Base-by-base conservation (phyloP, 2,888 invertebrate species). In the Campoplex nolae region DNA sequence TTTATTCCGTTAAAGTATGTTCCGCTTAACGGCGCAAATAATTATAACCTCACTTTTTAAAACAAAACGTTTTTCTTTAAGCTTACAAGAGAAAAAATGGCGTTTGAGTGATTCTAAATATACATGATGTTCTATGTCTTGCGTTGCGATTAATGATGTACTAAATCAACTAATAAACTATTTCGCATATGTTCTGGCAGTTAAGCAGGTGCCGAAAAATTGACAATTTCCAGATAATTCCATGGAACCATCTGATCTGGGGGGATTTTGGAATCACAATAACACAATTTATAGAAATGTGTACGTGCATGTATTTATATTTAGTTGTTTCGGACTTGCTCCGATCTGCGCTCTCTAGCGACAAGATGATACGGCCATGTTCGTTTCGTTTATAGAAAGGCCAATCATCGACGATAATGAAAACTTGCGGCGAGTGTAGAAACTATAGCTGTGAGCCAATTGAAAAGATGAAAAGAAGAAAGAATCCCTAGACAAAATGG, bases 21-120 rank as follows among this genome's bases (percentile, higher is more conserved):
- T 67, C 51, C n/a, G 35, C n/a, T 58, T 45, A 7, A 58, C 32
- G 3, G 54, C 56, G 9, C 56, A 18, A 45, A 74, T 51, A 58
- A 70, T 65, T 42, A 56, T 87, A 87, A 87, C 84, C 84, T 84
- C 84, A 74, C 62, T 76, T 82, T 45, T 68, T 48, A 3, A 42
- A 11, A 28, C 32, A 23, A 42, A 68, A 35, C 45, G 32, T 62
- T 62, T 62, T 62, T 62, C 9, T 32, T 32, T 16, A 2, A 62
- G 62, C 32, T 28, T 32, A 32, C 62, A 62, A 51, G n/a, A 3
- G 56, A 7, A 45, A 68, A 73, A 71, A 45, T 45, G 70, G 45
- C 48, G 45, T 48, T 28, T 16, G 23, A 6, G 18, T n/a, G 28
- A 13, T 13, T 65, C 51, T 58, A 83, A 62, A 38, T 58, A 42